Conservation (phyloP, 1,140 invertebrate genomes). For the Leguminivora glycinivorella region DNA sequence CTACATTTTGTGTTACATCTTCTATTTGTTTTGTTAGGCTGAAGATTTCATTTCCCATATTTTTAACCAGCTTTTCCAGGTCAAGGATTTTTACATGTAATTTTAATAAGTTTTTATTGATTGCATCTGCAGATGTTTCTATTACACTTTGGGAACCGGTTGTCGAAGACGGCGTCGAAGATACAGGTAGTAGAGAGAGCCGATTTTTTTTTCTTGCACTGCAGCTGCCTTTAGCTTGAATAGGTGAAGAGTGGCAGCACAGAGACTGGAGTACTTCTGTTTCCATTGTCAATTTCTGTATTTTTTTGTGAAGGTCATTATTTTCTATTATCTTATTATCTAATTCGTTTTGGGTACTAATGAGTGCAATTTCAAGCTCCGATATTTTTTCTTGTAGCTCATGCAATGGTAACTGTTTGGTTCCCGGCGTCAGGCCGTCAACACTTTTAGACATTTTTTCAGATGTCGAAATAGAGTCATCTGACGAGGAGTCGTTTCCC, state of each 20-base stretch:
- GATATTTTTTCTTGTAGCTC: not conserved
- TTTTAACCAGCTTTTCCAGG: not conserved
- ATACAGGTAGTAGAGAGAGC: too few relatives aligned
- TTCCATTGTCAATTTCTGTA: too few relatives aligned
- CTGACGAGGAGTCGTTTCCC: not conserved
- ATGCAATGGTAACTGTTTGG: not conserved
- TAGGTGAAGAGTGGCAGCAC: too few relatives aligned
- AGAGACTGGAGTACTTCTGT: too few relatives aligned
- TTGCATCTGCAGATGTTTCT: too few relatives aligned
- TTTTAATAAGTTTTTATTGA: not conserved
- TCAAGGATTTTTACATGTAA: not conserved
- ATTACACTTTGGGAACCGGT: too few relatives aligned
- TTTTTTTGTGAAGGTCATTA: not conserved
- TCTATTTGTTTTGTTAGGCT: not conserved
- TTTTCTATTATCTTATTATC: not conserved
- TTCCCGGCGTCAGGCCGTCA: not conserved
- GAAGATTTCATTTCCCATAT: not conserved
- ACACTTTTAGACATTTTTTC: not conserved
- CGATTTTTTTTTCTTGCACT: too few relatives aligned
- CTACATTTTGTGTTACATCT: not conserved
- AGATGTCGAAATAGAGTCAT: not conserved
- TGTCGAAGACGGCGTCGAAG: not conserved
- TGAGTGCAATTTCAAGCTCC: not conserved
- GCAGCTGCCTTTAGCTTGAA: too few relatives aligned
- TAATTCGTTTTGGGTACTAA: not conserved